Evolutionary conservation across 2,797 vertebrate genomes (phyloP).

Genomic region (Catharus ustulatus): DNA sequence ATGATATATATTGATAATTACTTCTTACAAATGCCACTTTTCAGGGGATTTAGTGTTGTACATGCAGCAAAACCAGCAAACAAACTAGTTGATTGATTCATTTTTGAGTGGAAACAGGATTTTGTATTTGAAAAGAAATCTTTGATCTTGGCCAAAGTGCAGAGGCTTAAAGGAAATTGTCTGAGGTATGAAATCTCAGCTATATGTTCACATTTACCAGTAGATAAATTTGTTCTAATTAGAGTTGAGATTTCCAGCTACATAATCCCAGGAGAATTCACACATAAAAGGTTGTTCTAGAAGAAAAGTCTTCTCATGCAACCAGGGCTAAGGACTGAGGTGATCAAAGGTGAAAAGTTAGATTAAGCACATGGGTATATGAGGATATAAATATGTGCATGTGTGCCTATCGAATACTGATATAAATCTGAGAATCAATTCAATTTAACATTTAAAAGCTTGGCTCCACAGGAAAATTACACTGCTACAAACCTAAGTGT

Average conservation of each 20-base stretch:
- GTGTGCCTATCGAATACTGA: neutral
- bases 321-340: neutral
- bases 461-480: neutral
- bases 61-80: neutral
- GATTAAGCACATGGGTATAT: neutral
- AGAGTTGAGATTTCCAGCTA: neutral
- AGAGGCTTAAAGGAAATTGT: constrained; percentile 24
- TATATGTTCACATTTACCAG: neutral
- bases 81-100: neutral
- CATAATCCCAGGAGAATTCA: neutral
- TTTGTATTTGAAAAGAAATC: neutral
- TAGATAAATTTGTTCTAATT: constrained; percentile 6
- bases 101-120: neutral
- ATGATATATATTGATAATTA: neutral
- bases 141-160: neutral
- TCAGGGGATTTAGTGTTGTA: neutral
- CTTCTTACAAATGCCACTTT: neutral
- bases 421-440: neutral
- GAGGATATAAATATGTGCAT: neutral
- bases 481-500: neutral
- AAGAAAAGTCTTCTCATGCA: neutral
- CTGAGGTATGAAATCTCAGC: constrained; percentile 1
- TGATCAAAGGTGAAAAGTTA: constrained; percentile 22
- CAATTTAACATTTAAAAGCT: neutral
- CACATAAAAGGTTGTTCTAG: neutral